Evolutionary conservation across 2,888 invertebrate genomes (phyloP).

Genomic region (Trichogramma dendrolimi): DNA sequence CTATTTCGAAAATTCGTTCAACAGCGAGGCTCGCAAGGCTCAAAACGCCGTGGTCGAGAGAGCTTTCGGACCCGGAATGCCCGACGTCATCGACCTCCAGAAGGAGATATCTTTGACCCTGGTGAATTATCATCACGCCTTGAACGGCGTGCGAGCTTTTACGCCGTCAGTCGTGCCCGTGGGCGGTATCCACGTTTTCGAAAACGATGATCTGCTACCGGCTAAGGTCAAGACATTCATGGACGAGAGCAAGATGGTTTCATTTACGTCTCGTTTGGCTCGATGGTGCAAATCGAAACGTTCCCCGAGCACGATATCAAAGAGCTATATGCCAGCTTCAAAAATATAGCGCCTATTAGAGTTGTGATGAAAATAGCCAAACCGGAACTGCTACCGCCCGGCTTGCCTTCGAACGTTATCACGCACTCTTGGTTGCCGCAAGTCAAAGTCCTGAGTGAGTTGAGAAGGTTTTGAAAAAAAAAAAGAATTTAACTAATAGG

Average conservation of each 20-base stretch:
- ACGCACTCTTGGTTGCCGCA: conserved; percentile 43
- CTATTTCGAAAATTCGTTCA: neutral
- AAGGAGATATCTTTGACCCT: conserved; percentile 53
- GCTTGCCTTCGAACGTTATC: conserved; percentile 44
- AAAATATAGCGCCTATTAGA: conserved; percentile 41
- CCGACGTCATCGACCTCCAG: conserved; percentile 51
- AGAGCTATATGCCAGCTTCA: conserved; percentile 38
- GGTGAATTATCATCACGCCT: conserved; percentile 54
- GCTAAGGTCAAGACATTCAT: conserved; percentile 18
- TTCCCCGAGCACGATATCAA: conserved; percentile 35
- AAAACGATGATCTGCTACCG: conserved; percentile 29
- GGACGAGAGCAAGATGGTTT: conserved; percentile 42
- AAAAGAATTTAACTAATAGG: neutral
- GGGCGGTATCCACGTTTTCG: conserved; percentile 56
- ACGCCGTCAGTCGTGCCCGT: conserved; percentile 54
- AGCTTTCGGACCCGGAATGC: conserved; percentile 38
- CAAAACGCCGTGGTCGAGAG: conserved; percentile 24
- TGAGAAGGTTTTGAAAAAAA: neutral
- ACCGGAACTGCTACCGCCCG: conserved; percentile 37
- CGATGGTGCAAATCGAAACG: conserved; percentile 45
- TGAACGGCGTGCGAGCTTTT: conserved; percentile 51
- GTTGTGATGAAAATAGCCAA: conserved; percentile 43
- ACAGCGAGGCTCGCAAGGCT: neutral
- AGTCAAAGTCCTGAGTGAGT: conserved; percentile 37
- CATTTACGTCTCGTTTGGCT: conserved; percentile 46